Evolutionary conservation across 2,113 vertebrate species (phyloP), one percentile per base, ranked within the genome.

Genomic region (Etheostoma cragini): DNA sequence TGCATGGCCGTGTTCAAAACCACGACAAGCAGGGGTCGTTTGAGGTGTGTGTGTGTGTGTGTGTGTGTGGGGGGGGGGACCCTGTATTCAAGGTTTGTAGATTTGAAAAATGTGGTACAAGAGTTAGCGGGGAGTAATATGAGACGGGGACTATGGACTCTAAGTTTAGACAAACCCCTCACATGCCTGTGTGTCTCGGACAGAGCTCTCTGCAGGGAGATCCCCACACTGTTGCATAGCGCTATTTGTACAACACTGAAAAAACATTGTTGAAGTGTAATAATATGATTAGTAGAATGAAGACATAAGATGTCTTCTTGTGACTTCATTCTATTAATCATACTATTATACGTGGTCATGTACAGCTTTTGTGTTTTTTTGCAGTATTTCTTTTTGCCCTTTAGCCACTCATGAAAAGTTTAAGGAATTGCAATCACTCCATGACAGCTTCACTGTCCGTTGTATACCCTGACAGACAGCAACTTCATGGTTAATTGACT

Each of bases 151-250:
- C 42, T 78, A 66, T 61, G 74, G 84, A 45, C 85, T 91, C 94
- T 95, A 96, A 93, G 86, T 95, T 94, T 96, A 95, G 95, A 91
- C 86, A 87, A 82, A 75, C 88, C 84, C 64, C 87, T 89, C 78
- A 52, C 81, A 91, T 91, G 89, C 76, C 83, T 82, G 86, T 80
- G 86, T 71, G 89, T 85, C 72, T 78, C 56, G 79, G 85, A 68
- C 76, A 90, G 78, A 86, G 49, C 46, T 80, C 78, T 85, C 92
- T 84, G 88, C 87, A 86, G 84, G 90, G 87, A 92, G 87, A 92
- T 88, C 89, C 89, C 88, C 91, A 86, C 80, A 83, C 42, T 57
- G 64, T 68, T 78, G 58, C 67, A 88, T 54, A 61, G 72, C 22
- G 14, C 56, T 53, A 78, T 80, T 69, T 72, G 35, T 50, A 71